Evolutionary conservation across 2,888 invertebrate genomes (phyloP), one percentile per base, ranked within the genome.

Genomic region (Petrolisthes manimaculis): DNA sequence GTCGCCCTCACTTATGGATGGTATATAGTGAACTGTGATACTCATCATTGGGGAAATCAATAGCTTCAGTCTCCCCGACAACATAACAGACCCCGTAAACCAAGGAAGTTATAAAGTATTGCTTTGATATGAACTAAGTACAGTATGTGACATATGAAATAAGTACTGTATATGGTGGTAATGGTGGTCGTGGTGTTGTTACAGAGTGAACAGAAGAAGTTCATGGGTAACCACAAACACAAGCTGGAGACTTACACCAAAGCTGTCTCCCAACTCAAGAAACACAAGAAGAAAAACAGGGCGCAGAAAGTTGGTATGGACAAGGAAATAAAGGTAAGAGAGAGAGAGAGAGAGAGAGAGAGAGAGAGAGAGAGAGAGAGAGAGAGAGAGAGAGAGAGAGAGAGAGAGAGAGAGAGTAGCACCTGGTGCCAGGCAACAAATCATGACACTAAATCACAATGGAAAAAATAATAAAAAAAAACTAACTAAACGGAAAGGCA

Each of bases 151-250:
- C 53, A 53, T 51, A 12, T 5, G 53, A 53, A 12, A 14, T 6
- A 14, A 53, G 53, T 51, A 24, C n/a, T 53, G 53, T 71, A 53
- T 74, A 84, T 77, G 51, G 75, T 77, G 51, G 75, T 51, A 6
- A 2, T 77, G 9, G 75, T 77, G 55, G 79, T 54, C 4, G 54
- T 80, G 12, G n/a, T 80, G 12, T 12, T 6, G 6, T 71, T 71
- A n/a, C 94, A 97, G 96, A 96, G 96, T 91, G 97, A 98, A 93
- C 97, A 98, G 93, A 98, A 97, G 93, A 95, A 97, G 93, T 98
- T 98, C 93, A 94, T 97, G 91, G 97, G 97, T 93, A 97, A 97
- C 94, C 98, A 98, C 94, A 98, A 98, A 93, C 96, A 96, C 91
- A 95, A 97, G 91, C 96, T 97, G 88, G 97, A 97, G 92, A 96